Evolutionary conservation across 2,888 invertebrate genomes (phyloP), one percentile per base, ranked within the genome.

Genomic region (Zygothrica quintamaculata): DNA sequence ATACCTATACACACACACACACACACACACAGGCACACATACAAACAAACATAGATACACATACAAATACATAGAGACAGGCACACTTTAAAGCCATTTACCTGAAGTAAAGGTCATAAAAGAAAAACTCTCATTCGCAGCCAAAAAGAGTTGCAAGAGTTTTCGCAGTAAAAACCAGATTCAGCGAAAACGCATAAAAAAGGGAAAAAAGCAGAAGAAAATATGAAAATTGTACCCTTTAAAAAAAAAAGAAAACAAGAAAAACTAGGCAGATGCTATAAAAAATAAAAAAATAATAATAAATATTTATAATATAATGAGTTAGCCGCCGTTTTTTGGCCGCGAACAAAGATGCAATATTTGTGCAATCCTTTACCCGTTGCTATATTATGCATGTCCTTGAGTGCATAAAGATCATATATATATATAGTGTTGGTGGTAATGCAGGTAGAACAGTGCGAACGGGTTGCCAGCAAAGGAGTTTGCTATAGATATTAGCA

Each of bases 361-460:
- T 82, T 88, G 88, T 87, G 88, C 87, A 88, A 88, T 88, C 89
- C 88, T 88, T 88, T 88, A 57, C 69, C 46, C 51, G 26, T 44
- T 33, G 11, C 34, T 4, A 22, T 5, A 22, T n/a, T n/a, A 3
- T 36, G 6, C 58, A 8, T 25, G 79, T n/a, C 86, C 82, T 82
- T 82, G 82, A 65, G 74, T 55, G n/a, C n/a, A n/a, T n/a, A n/a
- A n/a, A n/a, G n/a, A n/a, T n/a, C n/a, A n/a, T n/a, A n/a, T n/a
- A n/a, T n/a, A n/a, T n/a, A n/a, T n/a, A n/a, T n/a, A n/a, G n/a
- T n/a, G n/a, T n/a, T n/a, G n/a, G n/a, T n/a, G n/a, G n/a, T n/a
- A n/a, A n/a, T n/a, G 5, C 71, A 79, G 73, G 86, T 85, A 79
- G 37, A 18, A 31, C 47, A 34, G 11, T 44, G 34, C 65, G 87